Evolutionary conservation across 1,140 invertebrate species (phyloP), one percentile per base, ranked within the genome.

Genomic region (Elymnias hypermnestra): DNA sequence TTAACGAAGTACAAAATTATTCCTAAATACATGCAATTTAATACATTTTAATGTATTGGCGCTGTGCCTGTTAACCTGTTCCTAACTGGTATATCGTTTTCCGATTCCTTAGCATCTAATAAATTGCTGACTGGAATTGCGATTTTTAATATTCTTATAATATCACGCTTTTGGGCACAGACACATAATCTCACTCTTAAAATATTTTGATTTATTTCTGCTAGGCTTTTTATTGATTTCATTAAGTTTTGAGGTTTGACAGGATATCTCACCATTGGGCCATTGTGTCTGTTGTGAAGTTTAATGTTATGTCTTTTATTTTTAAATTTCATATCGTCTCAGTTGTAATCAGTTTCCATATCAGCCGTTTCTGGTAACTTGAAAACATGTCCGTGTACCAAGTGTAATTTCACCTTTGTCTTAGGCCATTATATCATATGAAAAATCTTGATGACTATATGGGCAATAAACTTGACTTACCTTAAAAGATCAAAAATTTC

Each of bases 361-460:
- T 22, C 1, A 9, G 12, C 39, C 50, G 14, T 71, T 75, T 52
- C 54, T 22, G 59, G 62, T 63, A 72, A 63, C 51, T 43, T 53
- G 56, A 62, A 57, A 60, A 61, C 44, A 52, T 56, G 58, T 53
- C 64, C 64, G 54, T 68, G 72, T 63, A 65, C 55, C 52, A 44
- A 47, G 62, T 59, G 60, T 63, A 44, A 56, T 60, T 58, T 60
- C 57, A 63, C 63, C 54, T 79, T 59, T 64, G 64, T 64, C 47
- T 54, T 63, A 54, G 53, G 48, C 58, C 54, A 60, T 44, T 54
- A 57, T 71, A 69, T 68, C 63, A 29, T 63, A 65, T 71, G 44
- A 51, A 46, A 57, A 68, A 79, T 79, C 76, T 79, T 77, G 73
- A 79, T 73, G 63, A 75, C 74, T 65, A 62, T 70, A 57, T 62